Evolutionary conservation across 2,113 vertebrate species (phyloP), one percentile per base, ranked within the genome.

Genomic region (Chloroceryle aenea): DNA sequence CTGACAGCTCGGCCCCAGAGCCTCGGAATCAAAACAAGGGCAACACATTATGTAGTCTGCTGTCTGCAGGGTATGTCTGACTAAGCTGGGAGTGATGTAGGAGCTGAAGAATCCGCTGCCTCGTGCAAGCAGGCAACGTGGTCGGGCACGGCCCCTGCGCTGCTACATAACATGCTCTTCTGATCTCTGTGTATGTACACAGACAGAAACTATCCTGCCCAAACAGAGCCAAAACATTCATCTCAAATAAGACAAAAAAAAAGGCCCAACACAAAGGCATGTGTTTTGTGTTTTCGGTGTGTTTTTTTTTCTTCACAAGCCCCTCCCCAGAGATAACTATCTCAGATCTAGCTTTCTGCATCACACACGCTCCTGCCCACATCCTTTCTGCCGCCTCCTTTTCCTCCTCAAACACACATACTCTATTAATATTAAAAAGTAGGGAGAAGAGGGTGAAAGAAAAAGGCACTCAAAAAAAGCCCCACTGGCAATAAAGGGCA

Each of bases 1-100:
- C 85, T 88, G 90, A 92, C 55, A 90, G 38, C 40, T 27, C 73
- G 91, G 83, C 45, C 80, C 64, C 91, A 80, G 59, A 76, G 82
- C 79, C 87, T 73, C 1, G 0, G 85, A 88, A 95, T 61, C 85
- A 72, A 89, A 93, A 73, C 45, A 89, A 25, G 32, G 68, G 89
- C 75, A 87, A 12, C 42, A 34, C 42, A 19, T 47, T 23, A 17
- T 67, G 68, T 19, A 79, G 62, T 6, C 72, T 58, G 64, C 71
- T 86, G 89, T 83, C 73, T 67, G 72, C 89, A 75, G 86, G 40
- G 63, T 30, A 67, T 0, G 38, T 73, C 78, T 95, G 96, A 67
- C 79, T 77, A 29, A 85, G 72, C 53, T 5, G 16, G 67, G 74
- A 43, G 75, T 62, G 87, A 94, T 84, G 87, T 6, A 66, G 81